Base-by-base conservation (phyloP, 2,888 invertebrate species). In the Corythucha ciliata region DNA sequence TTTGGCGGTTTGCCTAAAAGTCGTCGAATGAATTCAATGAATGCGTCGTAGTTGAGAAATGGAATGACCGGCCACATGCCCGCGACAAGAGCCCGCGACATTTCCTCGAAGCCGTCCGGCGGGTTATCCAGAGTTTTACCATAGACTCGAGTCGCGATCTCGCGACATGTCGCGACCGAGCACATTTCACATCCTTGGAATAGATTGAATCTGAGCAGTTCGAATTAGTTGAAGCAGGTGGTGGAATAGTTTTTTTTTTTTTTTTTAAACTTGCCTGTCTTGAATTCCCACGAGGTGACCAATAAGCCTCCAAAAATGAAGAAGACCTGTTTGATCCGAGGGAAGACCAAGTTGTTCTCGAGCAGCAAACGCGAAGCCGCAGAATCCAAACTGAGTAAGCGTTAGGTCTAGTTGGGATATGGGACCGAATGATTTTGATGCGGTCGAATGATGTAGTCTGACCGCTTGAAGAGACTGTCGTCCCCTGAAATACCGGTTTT, bases 331-430 rank as follows among this genome's bases (percentile, higher is more conserved):
- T 62, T 85, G 72, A 56, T 87, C 83, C 36, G 75, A 77, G 7
- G 73, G 66, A 12, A 90, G 70, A 0, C 86, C 84, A 40, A 88
- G 73, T 48, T 73, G 67, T 50, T 79, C 72, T 0, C 79, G 75
- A 45, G 76, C 76, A 4, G 83, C 64, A 0, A 86, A 65, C 1
- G 78, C 72, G 58, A 80, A 79, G 0, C 89, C 91, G 64, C 91
- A 76, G 65, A 92, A 92, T 3, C 88, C 90, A 64, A 86, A 87
- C 68, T 87, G 88, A 0, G 91, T 89, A 8, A 91, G 66, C 0
- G 83, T 83, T 75, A 93, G 78, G 65, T 91, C 90, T 58, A 81
- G 76, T 66, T 92, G 92, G 0, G 81, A 79, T 27, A 90, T 79
- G 29, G 72, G 69, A 0, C 76, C 76, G 2, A 71, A 29, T 14